Evolutionary conservation across 2,797 vertebrate species (phyloP).

Genomic region (Acrossocheilus fasciatus): DNA sequence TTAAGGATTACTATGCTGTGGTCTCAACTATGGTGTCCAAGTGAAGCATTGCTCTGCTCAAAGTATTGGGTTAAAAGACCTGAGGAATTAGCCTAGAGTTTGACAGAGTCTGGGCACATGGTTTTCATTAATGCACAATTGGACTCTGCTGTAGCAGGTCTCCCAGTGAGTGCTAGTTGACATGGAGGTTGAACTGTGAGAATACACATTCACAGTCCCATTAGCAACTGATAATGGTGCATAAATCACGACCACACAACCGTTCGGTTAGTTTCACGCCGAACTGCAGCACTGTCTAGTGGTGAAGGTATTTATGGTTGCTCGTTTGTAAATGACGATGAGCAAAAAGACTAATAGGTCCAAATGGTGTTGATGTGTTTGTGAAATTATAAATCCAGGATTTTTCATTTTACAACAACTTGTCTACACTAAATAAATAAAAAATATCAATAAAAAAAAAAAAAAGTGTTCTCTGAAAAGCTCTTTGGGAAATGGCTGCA

Average conservation of each 20-base stretch:
- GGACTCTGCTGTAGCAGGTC: conserved; percentile 62
- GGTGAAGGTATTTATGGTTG: conserved; percentile 17
- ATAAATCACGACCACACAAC: conserved; percentile 59
- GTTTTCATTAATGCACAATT: conserved; percentile 60
- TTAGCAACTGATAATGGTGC: conserved; percentile 59
- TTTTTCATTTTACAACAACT: conserved; percentile 29
- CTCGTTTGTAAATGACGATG: conserved; percentile 14
- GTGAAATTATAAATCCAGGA: conserved; percentile 40
- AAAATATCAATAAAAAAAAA: not conserved
- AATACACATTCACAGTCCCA: conserved; percentile 53
- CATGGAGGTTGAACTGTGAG: conserved; percentile 54
- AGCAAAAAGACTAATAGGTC: not conserved
- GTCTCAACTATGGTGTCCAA: conserved; percentile 43
- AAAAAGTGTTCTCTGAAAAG: not conserved
- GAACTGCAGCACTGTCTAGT: conserved; percentile 36
- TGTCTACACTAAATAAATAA: not conserved
- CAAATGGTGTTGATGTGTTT: conserved; percentile 45
- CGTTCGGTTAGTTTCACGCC: not conserved
- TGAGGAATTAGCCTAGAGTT: conserved; percentile 30
- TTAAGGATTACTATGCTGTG: conserved; percentile 53
- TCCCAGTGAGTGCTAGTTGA: conserved; percentile 62
- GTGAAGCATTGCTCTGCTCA: conserved; percentile 30
- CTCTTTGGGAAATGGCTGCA: not conserved
- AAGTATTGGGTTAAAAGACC: conserved; percentile 43
- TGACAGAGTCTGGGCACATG: conserved; percentile 53